A percentile compares a stretch with the other conserved stretches of the same genome.
phyloP scores from a whole-genome alignment of 2,797 vertebrate genomes.

The Oreochromis mossambicus region DNA sequence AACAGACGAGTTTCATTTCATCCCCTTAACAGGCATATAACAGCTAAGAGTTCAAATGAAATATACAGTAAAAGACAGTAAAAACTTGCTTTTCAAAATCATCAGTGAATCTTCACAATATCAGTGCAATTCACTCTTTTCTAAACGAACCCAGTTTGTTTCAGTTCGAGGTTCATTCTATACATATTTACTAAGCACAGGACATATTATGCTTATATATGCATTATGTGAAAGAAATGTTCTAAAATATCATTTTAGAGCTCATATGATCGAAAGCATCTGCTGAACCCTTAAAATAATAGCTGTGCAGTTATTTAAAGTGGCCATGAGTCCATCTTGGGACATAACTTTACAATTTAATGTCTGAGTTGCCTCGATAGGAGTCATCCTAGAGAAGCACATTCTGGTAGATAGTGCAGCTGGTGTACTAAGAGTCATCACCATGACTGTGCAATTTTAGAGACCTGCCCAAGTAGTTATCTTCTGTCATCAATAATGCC shows the following conservation, averaged over 20 bases:
- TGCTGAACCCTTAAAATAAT: not conserved
- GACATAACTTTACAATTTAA: no score
- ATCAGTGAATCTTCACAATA: not conserved
- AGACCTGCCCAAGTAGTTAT: no score
- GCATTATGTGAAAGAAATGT: not conserved
- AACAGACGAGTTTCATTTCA: fast-evolving
- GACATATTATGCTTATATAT: not conserved
- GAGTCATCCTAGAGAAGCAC: no score
- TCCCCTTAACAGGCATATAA: not conserved
- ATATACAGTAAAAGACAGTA: not conserved
- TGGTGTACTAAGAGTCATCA: no score
- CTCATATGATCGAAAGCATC: not conserved
- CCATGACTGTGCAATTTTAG: no score
- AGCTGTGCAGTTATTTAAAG: not conserved
- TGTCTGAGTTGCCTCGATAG: no score
- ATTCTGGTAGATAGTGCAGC: no score
- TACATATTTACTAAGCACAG: not conserved
- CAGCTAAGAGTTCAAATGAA: fast-evolving
- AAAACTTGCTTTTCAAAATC: not conserved
- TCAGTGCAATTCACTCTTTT: not conserved
- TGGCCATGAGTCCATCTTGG: no score
- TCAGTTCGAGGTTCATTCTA: not conserved
- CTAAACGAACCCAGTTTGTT: not conserved
- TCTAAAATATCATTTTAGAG: not conserved
- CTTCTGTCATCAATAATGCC: not conserved